Percentiles rank a stretch among this genome's conserved stretches.
Evolutionary conservation across 2,113 vertebrate genomes (phyloP).

Genomic region (Phrynocephalus versicolor): DNA sequence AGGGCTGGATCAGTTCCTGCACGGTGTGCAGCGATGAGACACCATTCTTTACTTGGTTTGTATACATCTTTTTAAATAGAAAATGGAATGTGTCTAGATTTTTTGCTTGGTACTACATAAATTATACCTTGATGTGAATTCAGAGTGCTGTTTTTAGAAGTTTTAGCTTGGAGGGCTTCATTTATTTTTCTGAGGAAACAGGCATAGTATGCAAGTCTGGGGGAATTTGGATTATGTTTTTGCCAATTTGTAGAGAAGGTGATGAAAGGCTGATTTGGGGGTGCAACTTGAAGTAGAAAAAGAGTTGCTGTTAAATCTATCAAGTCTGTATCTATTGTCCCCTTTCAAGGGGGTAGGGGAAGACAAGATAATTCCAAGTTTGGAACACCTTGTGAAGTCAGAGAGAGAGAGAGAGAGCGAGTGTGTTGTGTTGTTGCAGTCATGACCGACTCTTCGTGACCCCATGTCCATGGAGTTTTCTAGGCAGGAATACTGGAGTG

Average conservation of each 20-base stretch:
- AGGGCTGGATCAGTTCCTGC: not conserved
- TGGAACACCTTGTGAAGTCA: not conserved
- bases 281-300: not conserved
- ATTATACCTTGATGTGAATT: too few species aligned
- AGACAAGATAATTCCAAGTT: not conserved
- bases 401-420: too few species aligned
- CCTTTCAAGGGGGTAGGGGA: not conserved
- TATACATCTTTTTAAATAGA: not conserved
- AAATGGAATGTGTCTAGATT: not conserved
- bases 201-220: not conserved
- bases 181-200: too few species aligned
- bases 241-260: not conserved
- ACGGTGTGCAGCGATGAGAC: not conserved
- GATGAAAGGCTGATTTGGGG: not conserved
- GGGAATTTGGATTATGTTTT: not conserved
- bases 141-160: too few species aligned
- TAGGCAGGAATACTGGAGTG: too few species aligned
- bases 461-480: too few species aligned
- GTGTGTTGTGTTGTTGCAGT: too few species aligned
- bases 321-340: not conserved
- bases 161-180: not conserved
- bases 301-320: not conserved
- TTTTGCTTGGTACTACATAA: not conserved
- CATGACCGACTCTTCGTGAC: too few species aligned
- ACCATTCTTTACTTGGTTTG: not conserved